Conservation (phyloP, 2,888 invertebrate species). For the Cantharis rustica region DNA sequence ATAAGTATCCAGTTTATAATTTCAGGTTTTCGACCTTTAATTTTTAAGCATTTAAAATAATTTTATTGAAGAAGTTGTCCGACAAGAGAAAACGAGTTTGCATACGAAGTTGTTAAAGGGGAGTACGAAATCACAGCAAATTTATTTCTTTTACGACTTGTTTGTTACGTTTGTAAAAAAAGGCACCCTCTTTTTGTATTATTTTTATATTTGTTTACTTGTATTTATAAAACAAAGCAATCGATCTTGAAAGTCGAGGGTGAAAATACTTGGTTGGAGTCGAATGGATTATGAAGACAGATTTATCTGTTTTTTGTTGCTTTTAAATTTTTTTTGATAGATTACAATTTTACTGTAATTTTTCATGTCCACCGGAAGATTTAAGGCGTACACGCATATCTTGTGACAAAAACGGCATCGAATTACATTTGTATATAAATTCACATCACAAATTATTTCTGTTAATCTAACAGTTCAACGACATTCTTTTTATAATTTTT, state of each 20-base stretch:
- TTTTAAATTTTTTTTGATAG: background rate
- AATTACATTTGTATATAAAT: slow-evolving; percentile 5
- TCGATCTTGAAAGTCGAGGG: background rate
- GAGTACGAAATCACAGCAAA: background rate
- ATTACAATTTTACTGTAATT: background rate
- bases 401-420: slow-evolving; percentile 1
- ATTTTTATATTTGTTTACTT: background rate
- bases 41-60: background rate
- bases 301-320: background rate
- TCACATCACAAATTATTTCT: slow-evolving; percentile 2
- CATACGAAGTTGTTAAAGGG: background rate
- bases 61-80: background rate
- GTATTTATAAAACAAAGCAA: background rate
- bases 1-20: background rate
- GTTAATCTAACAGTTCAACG: slow-evolving; percentile 11
- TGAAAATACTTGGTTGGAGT: background rate
- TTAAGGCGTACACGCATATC: slow-evolving; percentile 14
- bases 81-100: background rate
- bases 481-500: slow-evolving; percentile 5
- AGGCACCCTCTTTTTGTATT: background rate
- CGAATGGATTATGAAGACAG: background rate
- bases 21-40: background rate
- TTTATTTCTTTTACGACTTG: background rate
- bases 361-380: background rate
- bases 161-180: background rate